phyloP scores from a whole-genome alignment of 2,797 vertebrate genomes.

The Gallinago stenura region DNA sequence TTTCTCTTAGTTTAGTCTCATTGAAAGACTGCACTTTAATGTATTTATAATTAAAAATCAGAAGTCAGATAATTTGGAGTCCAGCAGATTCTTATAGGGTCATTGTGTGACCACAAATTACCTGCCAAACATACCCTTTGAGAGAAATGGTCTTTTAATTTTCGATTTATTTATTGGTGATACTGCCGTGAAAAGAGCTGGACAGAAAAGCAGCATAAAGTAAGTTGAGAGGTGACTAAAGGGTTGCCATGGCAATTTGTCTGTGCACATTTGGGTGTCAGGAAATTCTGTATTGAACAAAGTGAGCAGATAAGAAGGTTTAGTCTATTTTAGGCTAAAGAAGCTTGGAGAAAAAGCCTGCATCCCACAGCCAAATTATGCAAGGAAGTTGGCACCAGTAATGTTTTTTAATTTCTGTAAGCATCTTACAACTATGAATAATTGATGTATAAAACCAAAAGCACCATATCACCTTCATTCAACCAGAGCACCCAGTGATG shows the following conservation, averaged over 20 bases:
- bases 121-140: not conserved
- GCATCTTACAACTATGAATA: not conserved
- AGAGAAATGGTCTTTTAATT: constrained; percentile 1
- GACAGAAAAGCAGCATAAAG: constrained; percentile 44
- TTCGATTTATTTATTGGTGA: constrained; percentile 6
- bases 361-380: not conserved
- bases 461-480: not conserved
- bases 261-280: not conserved
- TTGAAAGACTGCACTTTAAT: not conserved
- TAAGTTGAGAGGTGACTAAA: constrained; percentile 21
- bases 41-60: not conserved
- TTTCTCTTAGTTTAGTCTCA: not conserved
- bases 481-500: not conserved
- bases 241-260: constrained; percentile 64
- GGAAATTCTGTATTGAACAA: not conserved
- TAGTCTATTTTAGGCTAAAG: constrained; percentile 19
- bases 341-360: constrained; percentile 9
- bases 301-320: constrained; percentile 4
- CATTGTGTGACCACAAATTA: not conserved
- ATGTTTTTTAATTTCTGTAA: not conserved
- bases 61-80: not conserved
- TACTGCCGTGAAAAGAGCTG: not conserved
- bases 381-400: not conserved
- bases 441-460: not conserved
- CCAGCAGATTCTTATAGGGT: not conserved